phyloP scores from a whole-genome alignment of 1,140 invertebrate genomes.

The Pseudoatta argentina region DNA sequence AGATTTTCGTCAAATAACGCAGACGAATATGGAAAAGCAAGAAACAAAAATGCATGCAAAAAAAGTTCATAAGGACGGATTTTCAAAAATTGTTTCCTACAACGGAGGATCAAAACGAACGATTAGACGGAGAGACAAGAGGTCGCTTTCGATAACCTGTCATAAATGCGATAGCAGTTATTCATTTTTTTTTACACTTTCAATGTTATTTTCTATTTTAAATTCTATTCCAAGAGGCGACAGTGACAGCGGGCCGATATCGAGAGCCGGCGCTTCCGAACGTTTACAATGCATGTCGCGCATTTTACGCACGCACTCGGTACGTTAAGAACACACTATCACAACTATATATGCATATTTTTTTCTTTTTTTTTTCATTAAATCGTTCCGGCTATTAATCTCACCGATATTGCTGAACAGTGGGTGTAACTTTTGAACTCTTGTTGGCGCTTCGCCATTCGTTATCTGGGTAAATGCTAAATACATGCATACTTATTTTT shows the following conservation, averaged over 20 bases:
- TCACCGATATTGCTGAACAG: conserved; percentile 52
- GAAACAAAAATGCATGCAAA: background rate
- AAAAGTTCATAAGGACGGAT: conserved; percentile 68
- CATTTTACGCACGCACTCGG: background rate
- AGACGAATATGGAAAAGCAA: background rate
- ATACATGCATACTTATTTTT: conserved; percentile 46
- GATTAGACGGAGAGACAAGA: conserved; percentile 55
- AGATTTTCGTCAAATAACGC: background rate
- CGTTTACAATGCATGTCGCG: background rate
- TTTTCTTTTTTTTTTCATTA: conserved; percentile 28
- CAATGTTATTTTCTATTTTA: conserved; percentile 2
- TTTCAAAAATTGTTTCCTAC: conserved; percentile 70
- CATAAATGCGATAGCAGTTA: conserved; percentile 58
- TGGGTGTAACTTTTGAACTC: conserved; percentile 55
- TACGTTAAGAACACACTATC: background rate
- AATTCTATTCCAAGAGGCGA: background rate
- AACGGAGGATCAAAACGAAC: conserved; percentile 31
- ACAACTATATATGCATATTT: background rate
- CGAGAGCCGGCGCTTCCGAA: background rate
- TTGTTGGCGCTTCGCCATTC: background rate
- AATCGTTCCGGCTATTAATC: conserved; percentile 66
- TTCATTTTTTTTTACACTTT: conserved; percentile 17
- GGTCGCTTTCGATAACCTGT: conserved; percentile 75
- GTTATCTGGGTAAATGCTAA: conserved; percentile 45
- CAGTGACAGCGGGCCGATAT: background rate